Conservation (phyloP, 1,140 invertebrate genomes). For the Agrilus planipennis region DNA sequence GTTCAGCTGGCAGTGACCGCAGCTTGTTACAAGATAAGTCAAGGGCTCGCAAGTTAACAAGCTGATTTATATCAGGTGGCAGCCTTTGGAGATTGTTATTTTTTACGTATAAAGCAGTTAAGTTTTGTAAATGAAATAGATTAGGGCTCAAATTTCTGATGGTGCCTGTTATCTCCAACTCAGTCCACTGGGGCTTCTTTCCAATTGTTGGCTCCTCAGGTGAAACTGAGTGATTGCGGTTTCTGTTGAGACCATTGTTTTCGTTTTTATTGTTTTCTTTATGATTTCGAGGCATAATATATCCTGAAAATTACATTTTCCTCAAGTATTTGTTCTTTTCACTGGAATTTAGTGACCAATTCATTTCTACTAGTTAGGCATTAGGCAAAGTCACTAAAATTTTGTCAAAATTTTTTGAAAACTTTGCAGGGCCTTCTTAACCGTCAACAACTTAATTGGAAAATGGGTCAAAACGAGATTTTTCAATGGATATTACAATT, state of each 20-base stretch:
- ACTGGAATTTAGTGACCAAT: too few species aligned
- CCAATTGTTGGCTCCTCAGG: constrained; percentile 81
- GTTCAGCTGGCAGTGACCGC: constrained; percentile 82
- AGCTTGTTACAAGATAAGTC: constrained; percentile 93
- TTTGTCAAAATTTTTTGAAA: too few species aligned
- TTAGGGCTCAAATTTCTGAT: constrained; percentile 84
- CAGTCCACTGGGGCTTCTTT: constrained; percentile 75
- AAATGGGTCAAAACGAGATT: too few species aligned
- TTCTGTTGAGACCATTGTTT: constrained; percentile 43
- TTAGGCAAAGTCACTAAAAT: too few species aligned
- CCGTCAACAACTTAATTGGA: too few species aligned
- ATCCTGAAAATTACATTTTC: too few species aligned
- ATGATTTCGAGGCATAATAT: constrained; percentile 49
- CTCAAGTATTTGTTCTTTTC: too few species aligned
- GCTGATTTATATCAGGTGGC: constrained; percentile 74
- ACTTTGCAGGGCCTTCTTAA: too few species aligned
- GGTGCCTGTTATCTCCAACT: constrained; percentile 55
- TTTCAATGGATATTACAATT: too few species aligned
- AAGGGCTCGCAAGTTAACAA: constrained; percentile 72
- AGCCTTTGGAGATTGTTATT: constrained; percentile 84
- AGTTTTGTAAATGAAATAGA: constrained; percentile 80
- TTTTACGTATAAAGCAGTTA: constrained; percentile 89
- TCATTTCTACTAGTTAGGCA: too few species aligned
- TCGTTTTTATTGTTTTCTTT: constrained; percentile 40
- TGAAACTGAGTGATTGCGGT: constrained; percentile 84